These are phyloP conservation scores for Aramus guarauna DNA, from an alignment of 2,113 vertebrate species.

Conservation along the genomic window DNA sequence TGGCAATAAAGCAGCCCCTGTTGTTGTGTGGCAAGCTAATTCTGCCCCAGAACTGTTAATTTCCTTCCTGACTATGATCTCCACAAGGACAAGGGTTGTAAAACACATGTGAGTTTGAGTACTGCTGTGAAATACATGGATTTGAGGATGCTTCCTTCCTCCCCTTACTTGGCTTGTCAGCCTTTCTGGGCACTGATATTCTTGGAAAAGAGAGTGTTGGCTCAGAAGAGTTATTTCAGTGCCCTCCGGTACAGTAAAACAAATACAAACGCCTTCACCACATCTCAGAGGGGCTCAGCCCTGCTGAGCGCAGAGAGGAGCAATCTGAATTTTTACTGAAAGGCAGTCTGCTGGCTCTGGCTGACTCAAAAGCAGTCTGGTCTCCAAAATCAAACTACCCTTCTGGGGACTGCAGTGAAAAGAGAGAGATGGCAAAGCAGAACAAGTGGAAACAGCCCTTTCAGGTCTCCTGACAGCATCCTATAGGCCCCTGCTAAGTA, in stretches of 20 bases:
- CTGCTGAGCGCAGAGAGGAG: fast-evolving
- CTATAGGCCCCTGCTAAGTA: background rate
- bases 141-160: background rate
- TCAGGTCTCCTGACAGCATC: background rate
- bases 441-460: background rate
- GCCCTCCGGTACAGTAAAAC: background rate
- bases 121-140: background rate
- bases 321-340: background rate
- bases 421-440: background rate
- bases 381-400: background rate
- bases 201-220: background rate
- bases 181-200: background rate
- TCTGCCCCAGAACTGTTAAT: background rate
- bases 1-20: background rate
- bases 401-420: background rate
- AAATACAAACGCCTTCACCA: background rate
- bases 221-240: background rate
- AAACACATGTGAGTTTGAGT: background rate
- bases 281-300: background rate
- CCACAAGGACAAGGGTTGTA: background rate
- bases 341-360: background rate
- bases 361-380: background rate
- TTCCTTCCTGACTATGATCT: background rate
- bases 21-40: background rate
- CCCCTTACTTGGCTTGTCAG: background rate